Evolutionary conservation across 2,888 invertebrate genomes (phyloP).

Genomic region (Sycophila texana): DNA sequence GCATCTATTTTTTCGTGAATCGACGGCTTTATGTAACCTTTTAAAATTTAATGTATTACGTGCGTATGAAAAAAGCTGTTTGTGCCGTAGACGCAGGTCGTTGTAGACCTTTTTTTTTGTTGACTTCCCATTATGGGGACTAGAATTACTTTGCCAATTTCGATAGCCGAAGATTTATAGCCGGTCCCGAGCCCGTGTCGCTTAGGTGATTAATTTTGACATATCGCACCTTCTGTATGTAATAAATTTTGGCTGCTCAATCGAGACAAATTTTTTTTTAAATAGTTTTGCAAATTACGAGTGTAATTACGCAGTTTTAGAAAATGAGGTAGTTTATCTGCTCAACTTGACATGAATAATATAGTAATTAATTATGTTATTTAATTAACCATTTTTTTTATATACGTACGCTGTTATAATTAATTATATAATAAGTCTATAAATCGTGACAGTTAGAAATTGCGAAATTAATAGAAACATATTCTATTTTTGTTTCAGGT

Average conservation of each 20-base stretch:
- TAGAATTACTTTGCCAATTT: not conserved
- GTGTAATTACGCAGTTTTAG: not conserved
- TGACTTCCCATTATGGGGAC: not conserved
- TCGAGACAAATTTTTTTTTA: not conserved
- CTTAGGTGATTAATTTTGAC: constrained; percentile 18
- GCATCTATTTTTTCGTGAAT: not conserved
- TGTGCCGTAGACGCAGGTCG: too few relatives aligned
- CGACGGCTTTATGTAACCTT: constrained; percentile 38
- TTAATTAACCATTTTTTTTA: too few relatives aligned
- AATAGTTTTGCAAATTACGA: not conserved
- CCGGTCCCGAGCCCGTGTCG: not conserved
- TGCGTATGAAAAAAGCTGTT: too few relatives aligned
- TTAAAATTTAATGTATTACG: constrained; percentile 22
- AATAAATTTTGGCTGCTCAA: not conserved
- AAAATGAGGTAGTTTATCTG: not conserved
- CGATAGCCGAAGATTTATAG: constrained; percentile 10
- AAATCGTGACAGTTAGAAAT: not conserved
- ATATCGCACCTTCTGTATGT: not conserved
- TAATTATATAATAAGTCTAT: not conserved
- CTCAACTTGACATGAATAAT: not conserved
- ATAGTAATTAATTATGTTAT: too few relatives aligned
- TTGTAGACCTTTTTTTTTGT: too few relatives aligned
- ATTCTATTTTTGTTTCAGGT: constrained; percentile 30
- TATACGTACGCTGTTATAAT: not conserved
- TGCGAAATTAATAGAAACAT: not conserved